Evolutionary conservation across 2,797 vertebrate genomes (phyloP).

Genomic region (Sebastes cheni): DNA sequence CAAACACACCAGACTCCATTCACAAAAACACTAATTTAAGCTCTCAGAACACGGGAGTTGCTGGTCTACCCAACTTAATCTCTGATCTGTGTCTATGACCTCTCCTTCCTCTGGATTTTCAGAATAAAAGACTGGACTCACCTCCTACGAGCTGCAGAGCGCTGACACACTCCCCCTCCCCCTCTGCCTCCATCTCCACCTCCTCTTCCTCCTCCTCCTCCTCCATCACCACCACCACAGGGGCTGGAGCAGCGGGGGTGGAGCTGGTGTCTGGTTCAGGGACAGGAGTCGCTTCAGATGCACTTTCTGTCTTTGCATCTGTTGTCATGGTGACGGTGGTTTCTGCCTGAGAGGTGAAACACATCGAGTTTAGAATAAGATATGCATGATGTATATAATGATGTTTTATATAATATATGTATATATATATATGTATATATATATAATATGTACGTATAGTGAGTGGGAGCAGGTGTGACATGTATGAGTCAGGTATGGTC

Average conservation of each 20-base stretch:
- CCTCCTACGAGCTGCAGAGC: conserved; percentile 31
- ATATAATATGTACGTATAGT: background rate
- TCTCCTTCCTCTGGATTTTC: background rate
- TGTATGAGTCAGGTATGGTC: no score
- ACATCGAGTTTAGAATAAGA: background rate
- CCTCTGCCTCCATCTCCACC: conserved; percentile 84
- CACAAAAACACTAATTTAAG: no score
- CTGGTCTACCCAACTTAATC: no score
- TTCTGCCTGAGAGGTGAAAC: conserved; percentile 12
- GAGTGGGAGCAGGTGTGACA: background rate
- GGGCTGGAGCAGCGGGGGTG: conserved; percentile 64
- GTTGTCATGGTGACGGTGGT: background rate
- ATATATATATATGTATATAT: no score
- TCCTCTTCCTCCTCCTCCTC: conserved; percentile 75
- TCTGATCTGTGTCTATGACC: background rate
- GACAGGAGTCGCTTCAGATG: background rate
- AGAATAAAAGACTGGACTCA: conserved; percentile 43
- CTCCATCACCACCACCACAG: conserved; percentile 81
- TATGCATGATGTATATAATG: background rate
- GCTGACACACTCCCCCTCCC: conserved; percentile 87
- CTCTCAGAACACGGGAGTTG: no score
- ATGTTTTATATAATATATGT: no score
- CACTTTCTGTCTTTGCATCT: background rate
- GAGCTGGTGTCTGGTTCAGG: background rate
- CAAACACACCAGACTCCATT: no score